Base-by-base conservation (phyloP, 2,888 invertebrate genomes). In the Deilephila porcellus region DNA sequence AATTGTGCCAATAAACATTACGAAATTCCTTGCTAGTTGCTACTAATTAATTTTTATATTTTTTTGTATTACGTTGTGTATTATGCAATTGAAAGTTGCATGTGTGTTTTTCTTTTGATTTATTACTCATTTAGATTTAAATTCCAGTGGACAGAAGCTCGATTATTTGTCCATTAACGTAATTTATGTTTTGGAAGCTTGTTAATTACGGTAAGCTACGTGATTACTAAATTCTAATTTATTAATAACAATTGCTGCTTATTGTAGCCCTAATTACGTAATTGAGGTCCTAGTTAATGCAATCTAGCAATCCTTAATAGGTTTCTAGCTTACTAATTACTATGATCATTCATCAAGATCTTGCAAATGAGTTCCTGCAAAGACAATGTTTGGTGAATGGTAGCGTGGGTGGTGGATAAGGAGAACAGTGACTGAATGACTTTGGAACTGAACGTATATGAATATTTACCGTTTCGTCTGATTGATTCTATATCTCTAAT, bases 281-380 rank as follows among this genome's bases (percentile, higher is more conserved):
- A 71, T 32, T 59, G 32, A 59, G n/a, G 32, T 70, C 56, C 53
- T 70, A 53, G n/a, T 32, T 59, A 59, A 1, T 34, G 59, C 20
- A n/a, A 4, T 19, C 53, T 62, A 56, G 53, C 63, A 59, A 67
- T 63, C 19, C 14, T 34, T 71, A 59, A 63, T 64, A 59, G 59
- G 63, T 72, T 56, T 37, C 17, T 34, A 64, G 64, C 56, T 34
- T 67, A 20, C 37, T 37, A 59, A 64, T 78, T 80, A 75, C 71
- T 76, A 75, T 37, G 70, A 74, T 73, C 74, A 72, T 75, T 53
- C 74, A 81, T 79, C 80, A 79, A 78, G 81, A 80, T 74, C 78
- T 80, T 76, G 76, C 73, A 76, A 79, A 79, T 80, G 71, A 77
- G 77, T 79, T 80, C 80, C 77, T 79, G 76, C 72, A 73, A 62